These are phyloP conservation scores for Burhinus oedicnemus DNA, from an alignment of 2,113 vertebrate species.

Conservation along the genomic window DNA sequence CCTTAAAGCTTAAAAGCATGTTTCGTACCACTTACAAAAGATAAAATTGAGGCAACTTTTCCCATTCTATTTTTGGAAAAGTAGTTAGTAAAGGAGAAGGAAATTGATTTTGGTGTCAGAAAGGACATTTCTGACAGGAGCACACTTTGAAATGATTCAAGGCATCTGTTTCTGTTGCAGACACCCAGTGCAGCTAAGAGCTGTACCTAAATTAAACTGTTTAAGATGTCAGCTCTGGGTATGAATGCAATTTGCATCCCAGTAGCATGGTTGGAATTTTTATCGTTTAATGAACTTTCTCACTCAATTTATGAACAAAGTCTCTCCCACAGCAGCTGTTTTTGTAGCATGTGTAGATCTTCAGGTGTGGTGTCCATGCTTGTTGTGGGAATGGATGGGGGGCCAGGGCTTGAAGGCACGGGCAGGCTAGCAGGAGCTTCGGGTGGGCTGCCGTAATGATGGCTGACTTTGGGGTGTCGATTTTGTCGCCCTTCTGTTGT, in stretches of 20 bases:
- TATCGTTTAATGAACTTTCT: constrained; percentile 65
- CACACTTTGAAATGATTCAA: constrained; percentile 76
- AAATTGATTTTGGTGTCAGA: constrained; percentile 77
- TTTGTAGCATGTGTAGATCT: not conserved
- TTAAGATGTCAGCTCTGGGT: constrained; percentile 74
- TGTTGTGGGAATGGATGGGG: not conserved
- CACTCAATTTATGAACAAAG: constrained; percentile 18
- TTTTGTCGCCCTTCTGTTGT: not conserved
- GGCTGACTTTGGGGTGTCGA: rapidly evolving
- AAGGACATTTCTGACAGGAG: constrained; percentile 77
- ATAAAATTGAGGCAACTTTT: constrained; percentile 41
- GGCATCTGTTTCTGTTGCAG: constrained; percentile 75
- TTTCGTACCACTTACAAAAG: constrained; percentile 42
- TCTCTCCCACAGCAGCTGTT: constrained; percentile 33
- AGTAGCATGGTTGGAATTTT: constrained; percentile 61
- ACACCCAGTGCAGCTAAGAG: constrained; percentile 68
- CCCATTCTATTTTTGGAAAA: constrained; percentile 58
- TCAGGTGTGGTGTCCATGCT: not conserved
- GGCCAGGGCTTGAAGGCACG: not conserved
- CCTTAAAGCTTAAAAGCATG: constrained; percentile 43
- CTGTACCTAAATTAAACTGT: constrained; percentile 79
- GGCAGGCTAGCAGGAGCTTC: not conserved
- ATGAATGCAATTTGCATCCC: constrained; percentile 68
- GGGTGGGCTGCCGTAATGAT: rapidly evolving
- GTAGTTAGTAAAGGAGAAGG: constrained; percentile 65